Evolutionary conservation across 2,113 vertebrate genomes (phyloP), one percentile per base, ranked within the genome.

Genomic region (Melanocharis versteri): DNA sequence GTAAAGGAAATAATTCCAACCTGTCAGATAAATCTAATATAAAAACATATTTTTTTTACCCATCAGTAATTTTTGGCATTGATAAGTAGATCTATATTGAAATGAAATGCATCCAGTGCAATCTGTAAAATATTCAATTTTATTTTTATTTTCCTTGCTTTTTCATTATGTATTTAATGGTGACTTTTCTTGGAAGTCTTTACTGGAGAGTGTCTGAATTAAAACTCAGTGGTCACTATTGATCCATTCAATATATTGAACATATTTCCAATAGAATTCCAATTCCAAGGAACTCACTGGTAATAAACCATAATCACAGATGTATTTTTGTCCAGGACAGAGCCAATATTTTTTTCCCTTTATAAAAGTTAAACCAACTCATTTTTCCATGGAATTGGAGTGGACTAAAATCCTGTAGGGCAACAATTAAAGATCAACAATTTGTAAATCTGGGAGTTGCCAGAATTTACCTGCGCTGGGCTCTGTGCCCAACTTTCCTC

Each of bases 231-330:
- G 30, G 1, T 50, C 24, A 2, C 12, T 77, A 7, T 21, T 35
- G 45, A 69, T 37, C 50, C n/a, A 42, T 5, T 20, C 48, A 47
- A 35, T 33, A 0, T 1, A 60, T 53, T 18, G 53, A 47, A 35
- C 28, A 0, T 1, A 60, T 53, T 89, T 24, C 69, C 33, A 53
- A 3, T 4, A 24, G 14, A 82, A 44, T 76, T 18, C 33, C 16
- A 60, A 0, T 53, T n/a, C 70, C 39, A 39, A 39, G 33, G 51
- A 24, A 11, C 10, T 28, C 68, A 10, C 12, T 13, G 15, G 18
- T 11, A 54, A 70, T 21, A 15, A 72, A 11, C 16, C 35, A 1
- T 1, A 3, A 31, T 35, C 11, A 6, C 1, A 7, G 13, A 53
- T 6, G 7, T 28, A 18, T 31, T 68, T 75, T n/a, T 50, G 3